phyloP scores from a whole-genome alignment of 2,888 invertebrate species.

The Lepidocyrtoides sp. region DNA sequence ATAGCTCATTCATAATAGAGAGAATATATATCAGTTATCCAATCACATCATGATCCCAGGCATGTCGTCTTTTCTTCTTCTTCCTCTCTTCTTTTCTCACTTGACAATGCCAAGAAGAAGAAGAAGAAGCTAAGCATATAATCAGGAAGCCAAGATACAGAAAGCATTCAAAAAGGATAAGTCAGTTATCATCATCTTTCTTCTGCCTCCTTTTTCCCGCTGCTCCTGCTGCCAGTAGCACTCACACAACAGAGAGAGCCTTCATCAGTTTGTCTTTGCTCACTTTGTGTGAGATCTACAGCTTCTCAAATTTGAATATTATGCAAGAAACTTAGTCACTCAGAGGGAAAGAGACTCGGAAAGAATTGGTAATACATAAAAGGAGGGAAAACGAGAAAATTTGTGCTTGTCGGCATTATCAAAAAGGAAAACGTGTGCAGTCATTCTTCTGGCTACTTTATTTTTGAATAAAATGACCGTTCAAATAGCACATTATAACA shows the following conservation, averaged over 20 bases:
- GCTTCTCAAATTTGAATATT: conserved; percentile 46
- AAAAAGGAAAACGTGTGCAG: conserved; percentile 47
- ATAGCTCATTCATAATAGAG: neutral
- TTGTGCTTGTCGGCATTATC: conserved; percentile 55
- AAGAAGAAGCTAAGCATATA: conserved; percentile 56
- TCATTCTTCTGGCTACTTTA: conserved; percentile 28
- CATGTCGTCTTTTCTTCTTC: conserved; percentile 73
- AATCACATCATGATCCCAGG: conserved; percentile 78
- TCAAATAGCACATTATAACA: conserved; percentile 44
- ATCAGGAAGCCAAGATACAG: conserved; percentile 62
- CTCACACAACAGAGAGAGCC: conserved; percentile 22
- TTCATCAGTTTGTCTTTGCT: conserved; percentile 61
- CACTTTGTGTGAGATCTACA: conserved; percentile 7
- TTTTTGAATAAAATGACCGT: conserved; percentile 52
- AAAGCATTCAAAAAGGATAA: conserved; percentile 70
- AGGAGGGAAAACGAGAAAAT: conserved; percentile 42
- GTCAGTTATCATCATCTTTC: conserved; percentile 75
- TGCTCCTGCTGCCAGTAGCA: conserved; percentile 43
- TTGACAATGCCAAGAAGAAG: conserved; percentile 55
- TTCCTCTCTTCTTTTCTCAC: conserved; percentile 53
- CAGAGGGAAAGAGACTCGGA: neutral
- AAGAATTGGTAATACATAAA: conserved; percentile 51
- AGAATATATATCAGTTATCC: conserved; percentile 71
- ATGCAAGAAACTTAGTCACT: conserved; percentile 8
- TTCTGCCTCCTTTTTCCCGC: conserved; percentile 47